Evolutionary conservation across 2,113 vertebrate genomes (phyloP), one percentile per base, ranked within the genome.

Genomic region (Puntigrus tetrazona): DNA sequence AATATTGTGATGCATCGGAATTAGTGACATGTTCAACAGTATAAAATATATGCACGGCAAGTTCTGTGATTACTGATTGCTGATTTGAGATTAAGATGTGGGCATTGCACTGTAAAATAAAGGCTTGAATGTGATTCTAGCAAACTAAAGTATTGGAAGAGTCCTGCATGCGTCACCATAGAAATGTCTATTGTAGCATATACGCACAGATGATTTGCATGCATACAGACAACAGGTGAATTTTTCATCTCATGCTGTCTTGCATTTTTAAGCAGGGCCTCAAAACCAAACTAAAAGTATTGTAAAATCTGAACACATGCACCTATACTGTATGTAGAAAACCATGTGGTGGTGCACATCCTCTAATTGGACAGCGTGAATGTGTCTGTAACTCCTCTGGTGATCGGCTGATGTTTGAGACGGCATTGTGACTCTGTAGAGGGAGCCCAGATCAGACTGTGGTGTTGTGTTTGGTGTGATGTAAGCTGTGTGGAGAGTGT

Each of bases 401-500:
- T 36, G 63, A 36, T 67, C 31, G 36, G 63, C 31, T 67, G 63
- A 67, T 67, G 63, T 34, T 69, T 69, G 0, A 69, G 31, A 69
- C 4, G 16, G 65, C 2, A 22, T 3, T 69, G 31, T 36, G 65
- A 69, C 18, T 38, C 65, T 22, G 7, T 65, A 65, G 8, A 38
- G 18, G 20, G 18, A 69, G 31, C 18, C 18, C 34, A 11, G 18
- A 69, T 11, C 20, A 69, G 29, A 38, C 34, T 29, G 27, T 38
- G 36, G 7, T 34, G 38, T n/a, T 43, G 2, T 25, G 31, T 36
- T 13, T 29, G 29, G 61, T 80, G 55, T 79, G 77, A 79, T 63
- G n/a, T 43, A 80, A 65, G 57, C 78, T 80, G 34, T 45, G n/a
- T 63, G 38, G 36, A 43, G 78, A 38, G 14, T 79, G 57, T 80